Percentiles rank a stretch among this genome's conserved stretches.
Evolutionary conservation across 2,113 vertebrate genomes (phyloP).

Genomic region (Symphodus melops): DNA sequence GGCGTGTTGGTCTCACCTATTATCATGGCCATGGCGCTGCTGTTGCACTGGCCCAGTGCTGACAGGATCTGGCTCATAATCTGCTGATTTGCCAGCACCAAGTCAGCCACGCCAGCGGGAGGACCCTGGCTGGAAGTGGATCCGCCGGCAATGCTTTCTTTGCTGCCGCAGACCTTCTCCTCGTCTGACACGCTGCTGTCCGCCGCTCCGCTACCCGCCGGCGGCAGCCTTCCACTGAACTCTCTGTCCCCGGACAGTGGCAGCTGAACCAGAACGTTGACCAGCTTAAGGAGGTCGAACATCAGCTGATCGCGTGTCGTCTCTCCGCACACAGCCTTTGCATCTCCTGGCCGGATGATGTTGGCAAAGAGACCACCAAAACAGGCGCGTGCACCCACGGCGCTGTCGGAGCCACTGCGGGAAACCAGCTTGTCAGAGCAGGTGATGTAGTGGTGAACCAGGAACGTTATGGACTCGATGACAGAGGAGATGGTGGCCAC

Average conservation of each 20-base stretch:
- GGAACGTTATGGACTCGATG: conserved; percentile 96
- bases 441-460: conserved; percentile 98
- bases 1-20: conserved; percentile 85
- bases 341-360: conserved; percentile 97
- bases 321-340: conserved; percentile 97
- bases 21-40: conserved; percentile 99
- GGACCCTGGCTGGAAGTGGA: conserved; percentile 85
- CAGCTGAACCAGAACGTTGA: conserved; percentile 95
- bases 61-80: conserved; percentile 99
- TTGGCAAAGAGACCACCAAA: conserved; percentile 98
- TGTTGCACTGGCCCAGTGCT: conserved; percentile 97
- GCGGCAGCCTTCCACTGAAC: conserved; percentile 91
- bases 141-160: conserved; percentile 88
- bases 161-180: conserved; percentile 97
- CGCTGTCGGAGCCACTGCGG: conserved; percentile 96
- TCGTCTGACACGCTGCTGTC: conserved; percentile 98
- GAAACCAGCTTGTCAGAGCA: conserved; percentile 97
- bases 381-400: conserved; percentile 95
- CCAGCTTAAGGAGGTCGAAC: conserved; percentile 97
- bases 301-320: conserved; percentile 98
- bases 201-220: conserved; percentile 84
- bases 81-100: conserved; percentile 97
- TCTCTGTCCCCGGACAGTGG: conserved; percentile 95
- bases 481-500: conserved; percentile 96
- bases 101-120: conserved; percentile 91